Base-by-base conservation (phyloP, 2,113 vertebrate genomes). In the Scatophagus argus region DNA sequence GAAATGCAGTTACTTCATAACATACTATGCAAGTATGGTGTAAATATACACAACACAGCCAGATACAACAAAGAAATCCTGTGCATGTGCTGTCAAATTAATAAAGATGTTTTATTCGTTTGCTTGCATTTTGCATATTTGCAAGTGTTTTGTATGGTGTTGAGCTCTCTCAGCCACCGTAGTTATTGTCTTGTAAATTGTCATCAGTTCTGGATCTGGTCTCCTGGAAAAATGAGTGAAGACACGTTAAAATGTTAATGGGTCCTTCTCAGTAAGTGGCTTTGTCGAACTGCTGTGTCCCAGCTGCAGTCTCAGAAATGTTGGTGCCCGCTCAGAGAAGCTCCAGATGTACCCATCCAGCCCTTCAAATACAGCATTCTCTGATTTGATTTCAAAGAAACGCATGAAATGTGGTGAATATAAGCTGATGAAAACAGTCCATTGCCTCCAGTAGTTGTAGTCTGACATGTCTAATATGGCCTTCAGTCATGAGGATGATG, bases 381-480 rank as follows among this genome's bases (percentile, higher is more conserved):
- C 3, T 23, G 25, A 21, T 59, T 25, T 47, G 39, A 68, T 52
- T 79, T 52, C 8, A 74, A 34, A 21, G 55, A 63, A 60, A 51
- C 16, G 25, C 7, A 25, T n/a, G 13, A 43, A 47, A 25, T 41
- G 16, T 38, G 11, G 23, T 14, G 0, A 10, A 19, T 11, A 16
- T 31, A 6, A 38, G 19, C 31, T 21, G 49, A 68, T 34, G 56
- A 52, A 51, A 38, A 36, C 56, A 62, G 0, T 0, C 32, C 12
- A 46, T 8, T 34, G 17, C 59, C 16, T 44, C 43, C n/a, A 23
- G 32, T 2, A 3, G 31, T 12, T 56, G 17, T 36, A 34, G 49
- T 27, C 16, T 27, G 43, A 52, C 4, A 17, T n/a, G 36, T 31
- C 4, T 27, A 23, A 31, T 8, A 8, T 49, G 31, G 25, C 1